phyloP scores from a whole-genome alignment of 2,797 vertebrate genomes.

The Poeciliopsis infans region DNA sequence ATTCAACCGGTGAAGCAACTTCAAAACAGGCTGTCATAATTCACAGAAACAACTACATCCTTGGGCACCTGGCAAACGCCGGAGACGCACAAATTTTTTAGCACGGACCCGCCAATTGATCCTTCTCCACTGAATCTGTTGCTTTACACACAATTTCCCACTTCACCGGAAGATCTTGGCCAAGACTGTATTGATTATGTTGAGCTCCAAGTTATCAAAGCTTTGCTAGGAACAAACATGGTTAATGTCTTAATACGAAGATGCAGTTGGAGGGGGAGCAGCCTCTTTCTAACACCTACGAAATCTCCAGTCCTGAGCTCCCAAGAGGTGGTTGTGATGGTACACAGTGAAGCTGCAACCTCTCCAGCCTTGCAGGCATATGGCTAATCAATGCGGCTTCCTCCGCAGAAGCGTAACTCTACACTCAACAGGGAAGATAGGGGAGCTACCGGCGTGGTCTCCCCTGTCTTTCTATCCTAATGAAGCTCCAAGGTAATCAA shows the following conservation, averaged over 20 bases:
- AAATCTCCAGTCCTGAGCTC: conserved; percentile 34
- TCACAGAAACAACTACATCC: conserved; percentile 30
- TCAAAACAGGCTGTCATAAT: conserved; percentile 24
- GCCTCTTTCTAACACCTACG: conserved; percentile 14
- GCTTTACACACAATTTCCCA: conserved; percentile 30
- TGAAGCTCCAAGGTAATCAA: conserved; percentile 75
- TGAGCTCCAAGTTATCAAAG: conserved; percentile 27
- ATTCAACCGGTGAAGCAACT: conserved; percentile 32
- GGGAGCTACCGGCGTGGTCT: conserved; percentile 55
- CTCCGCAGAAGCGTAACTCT: conserved; percentile 69
- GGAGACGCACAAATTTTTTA: neutral
- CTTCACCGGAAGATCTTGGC: conserved; percentile 42
- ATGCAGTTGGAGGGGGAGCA: conserved; percentile 47
- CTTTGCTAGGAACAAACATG: conserved; percentile 34
- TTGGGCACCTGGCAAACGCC: neutral
- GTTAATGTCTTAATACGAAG: conserved; percentile 55
- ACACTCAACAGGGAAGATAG: conserved; percentile 58
- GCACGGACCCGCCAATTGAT: conserved; percentile 9
- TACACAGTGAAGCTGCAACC: conserved; percentile 36
- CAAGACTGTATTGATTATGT: conserved; percentile 24
- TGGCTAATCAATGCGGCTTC: conserved; percentile 68
- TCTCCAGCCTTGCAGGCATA: conserved; percentile 45
- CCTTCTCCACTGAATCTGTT: conserved; percentile 18
- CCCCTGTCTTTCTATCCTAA: conserved; percentile 61
- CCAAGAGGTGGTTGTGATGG: conserved; percentile 45